A percentile compares a stretch with the other conserved stretches of the same genome.
phyloP scores from a whole-genome alignment of 2,113 vertebrate genomes.

The Leptobrachium leishanense region DNA sequence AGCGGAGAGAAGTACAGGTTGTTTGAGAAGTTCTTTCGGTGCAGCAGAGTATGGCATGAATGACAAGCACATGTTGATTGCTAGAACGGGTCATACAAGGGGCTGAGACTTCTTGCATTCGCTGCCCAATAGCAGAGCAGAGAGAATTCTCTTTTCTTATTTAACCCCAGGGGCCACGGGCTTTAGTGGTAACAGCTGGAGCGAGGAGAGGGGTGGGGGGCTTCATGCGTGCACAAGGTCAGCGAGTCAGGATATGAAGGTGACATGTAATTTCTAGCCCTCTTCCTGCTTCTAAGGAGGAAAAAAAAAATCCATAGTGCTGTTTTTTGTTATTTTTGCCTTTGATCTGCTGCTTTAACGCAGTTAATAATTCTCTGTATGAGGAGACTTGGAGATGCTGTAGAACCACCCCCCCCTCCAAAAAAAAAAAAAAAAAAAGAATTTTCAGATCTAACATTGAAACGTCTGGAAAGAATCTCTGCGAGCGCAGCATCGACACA shows the following conservation, averaged over 20 bases:
- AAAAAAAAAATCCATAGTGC: slow-evolving; percentile 43
- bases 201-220: slow-evolving; percentile 42
- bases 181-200: slow-evolving; percentile 65
- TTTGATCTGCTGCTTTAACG: slow-evolving; percentile 47
- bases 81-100: slow-evolving; percentile 51
- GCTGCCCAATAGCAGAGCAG: slow-evolving; percentile 55
- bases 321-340: slow-evolving; percentile 54
- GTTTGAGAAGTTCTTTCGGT: not conserved
- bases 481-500: not conserved
- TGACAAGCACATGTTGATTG: slow-evolving; percentile 59
- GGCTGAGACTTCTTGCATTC: slow-evolving; percentile 56
- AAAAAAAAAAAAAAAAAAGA: too few relatives aligned
- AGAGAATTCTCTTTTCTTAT: slow-evolving; percentile 47
- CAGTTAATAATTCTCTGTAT: slow-evolving; percentile 20
- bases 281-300: slow-evolving; percentile 58
- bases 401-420: not conserved
- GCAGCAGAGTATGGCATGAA: slow-evolving; percentile 44
- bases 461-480: slow-evolving; percentile 5
- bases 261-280: slow-evolving; percentile 63
- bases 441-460: not conserved
- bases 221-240: slow-evolving; percentile 56
- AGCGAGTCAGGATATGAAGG: slow-evolving; percentile 63
- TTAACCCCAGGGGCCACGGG: slow-evolving; percentile 56
- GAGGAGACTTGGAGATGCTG: not conserved
- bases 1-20: not conserved